Percentiles rank a stretch among this genome's conserved stretches.
phyloP scores from a whole-genome alignment of 1,140 invertebrate species.

The Cydia amplana region DNA sequence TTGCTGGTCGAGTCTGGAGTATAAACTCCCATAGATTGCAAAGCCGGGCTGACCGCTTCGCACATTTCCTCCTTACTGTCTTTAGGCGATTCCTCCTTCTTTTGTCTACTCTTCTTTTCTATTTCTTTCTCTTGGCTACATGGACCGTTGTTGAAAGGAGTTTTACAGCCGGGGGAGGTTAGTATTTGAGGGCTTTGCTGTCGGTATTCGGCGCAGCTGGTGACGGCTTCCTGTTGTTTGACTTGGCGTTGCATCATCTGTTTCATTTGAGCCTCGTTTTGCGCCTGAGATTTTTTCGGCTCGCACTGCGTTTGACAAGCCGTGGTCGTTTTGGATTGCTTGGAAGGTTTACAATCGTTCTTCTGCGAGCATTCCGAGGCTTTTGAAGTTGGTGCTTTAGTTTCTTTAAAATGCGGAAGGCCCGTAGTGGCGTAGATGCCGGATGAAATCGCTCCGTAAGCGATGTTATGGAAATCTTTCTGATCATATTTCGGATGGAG shows the following conservation, averaged over 20 bases:
- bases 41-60: slow-evolving; percentile 81
- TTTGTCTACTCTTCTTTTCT: slow-evolving; percentile 81
- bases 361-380: slow-evolving; percentile 71
- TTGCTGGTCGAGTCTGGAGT: slow-evolving; percentile 92
- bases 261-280: slow-evolving; percentile 71
- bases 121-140: slow-evolving; percentile 70
- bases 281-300: slow-evolving; percentile 62
- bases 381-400: slow-evolving; percentile 65
- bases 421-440: slow-evolving; percentile 68
- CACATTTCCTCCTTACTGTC: slow-evolving; percentile 78
- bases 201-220: slow-evolving; percentile 64
- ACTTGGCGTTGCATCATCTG: slow-evolving; percentile 75
- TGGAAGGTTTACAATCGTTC: slow-evolving; percentile 70
- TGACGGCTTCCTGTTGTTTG: slow-evolving; percentile 60
- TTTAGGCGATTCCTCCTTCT: slow-evolving; percentile 78
- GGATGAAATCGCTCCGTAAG: slow-evolving; percentile 71
- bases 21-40: slow-evolving; percentile 90
- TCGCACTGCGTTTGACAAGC: slow-evolving; percentile 77
- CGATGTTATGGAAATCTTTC: slow-evolving; percentile 76
- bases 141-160: slow-evolving; percentile 63
- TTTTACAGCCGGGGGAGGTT: slow-evolving; percentile 67
- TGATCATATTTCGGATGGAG: slow-evolving; percentile 73
- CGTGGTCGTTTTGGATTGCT: slow-evolving; percentile 75
- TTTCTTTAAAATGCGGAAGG: slow-evolving; percentile 74
- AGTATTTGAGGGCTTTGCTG: slow-evolving; percentile 68